phyloP scores from a whole-genome alignment of 2,113 vertebrate genomes.

The Alectura lathami region DNA sequence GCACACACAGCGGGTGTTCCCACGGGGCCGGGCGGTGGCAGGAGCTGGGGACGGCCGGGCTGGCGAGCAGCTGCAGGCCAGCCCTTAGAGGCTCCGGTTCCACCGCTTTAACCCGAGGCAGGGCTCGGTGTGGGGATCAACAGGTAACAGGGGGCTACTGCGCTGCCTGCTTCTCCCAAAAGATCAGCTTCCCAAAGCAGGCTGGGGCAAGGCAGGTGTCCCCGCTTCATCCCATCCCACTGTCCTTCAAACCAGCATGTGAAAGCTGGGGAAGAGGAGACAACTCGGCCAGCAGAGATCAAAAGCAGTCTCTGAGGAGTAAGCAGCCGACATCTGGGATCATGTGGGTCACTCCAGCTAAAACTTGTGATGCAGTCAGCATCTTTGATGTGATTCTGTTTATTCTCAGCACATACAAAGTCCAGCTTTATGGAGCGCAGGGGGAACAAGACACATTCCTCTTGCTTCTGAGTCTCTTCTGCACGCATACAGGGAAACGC shows the following conservation, averaged over 20 bases:
- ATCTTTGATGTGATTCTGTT: conserved; percentile 33
- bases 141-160: not conserved
- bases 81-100: not conserved
- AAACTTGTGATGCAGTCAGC: conserved; percentile 23
- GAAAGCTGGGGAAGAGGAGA: conserved; percentile 2
- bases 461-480: not conserved
- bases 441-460: not conserved
- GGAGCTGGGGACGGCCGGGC: not conserved
- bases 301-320: conserved; percentile 7
- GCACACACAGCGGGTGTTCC: not conserved
- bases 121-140: not conserved
- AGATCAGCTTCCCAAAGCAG: not conserved
- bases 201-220: not conserved
- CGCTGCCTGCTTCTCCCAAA: not conserved
- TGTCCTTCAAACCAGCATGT: not conserved
- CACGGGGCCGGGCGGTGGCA: accelerated
- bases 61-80: not conserved
- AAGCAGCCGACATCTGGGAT: conserved; percentile 9
- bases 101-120: not conserved
- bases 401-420: not conserved
- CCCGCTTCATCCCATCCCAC: not conserved
- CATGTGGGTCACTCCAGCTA: not conserved
- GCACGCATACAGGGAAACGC: not conserved
- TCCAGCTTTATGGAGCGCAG: not conserved
- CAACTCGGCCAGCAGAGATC: not conserved